A percentile compares a stretch with the other conserved stretches of the same genome.
Evolutionary conservation across 2,113 vertebrate genomes (phyloP).

Genomic region (Pleuronectes platessa): DNA sequence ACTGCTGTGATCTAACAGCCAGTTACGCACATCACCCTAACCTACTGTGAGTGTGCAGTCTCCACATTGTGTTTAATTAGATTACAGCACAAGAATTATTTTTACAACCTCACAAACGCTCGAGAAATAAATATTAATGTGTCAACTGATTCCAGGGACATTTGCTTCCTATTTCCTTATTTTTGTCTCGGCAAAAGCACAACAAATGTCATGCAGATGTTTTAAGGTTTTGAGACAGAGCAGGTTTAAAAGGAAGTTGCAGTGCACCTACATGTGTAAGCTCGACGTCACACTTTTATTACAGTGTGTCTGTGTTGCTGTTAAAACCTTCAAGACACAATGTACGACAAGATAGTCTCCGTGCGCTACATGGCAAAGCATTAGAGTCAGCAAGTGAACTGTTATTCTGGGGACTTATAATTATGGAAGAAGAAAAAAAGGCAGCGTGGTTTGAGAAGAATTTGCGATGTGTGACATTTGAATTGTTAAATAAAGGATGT

Average conservation of each 20-base stretch:
- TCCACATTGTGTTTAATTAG: neutral
- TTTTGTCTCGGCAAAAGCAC: neutral
- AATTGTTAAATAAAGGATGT: conserved; percentile 58
- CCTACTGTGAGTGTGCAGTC: neutral
- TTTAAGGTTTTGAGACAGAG: neutral
- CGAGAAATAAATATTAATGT: neutral
- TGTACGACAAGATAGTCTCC: neutral
- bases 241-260: neutral
- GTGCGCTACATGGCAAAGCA: conserved; percentile 11
- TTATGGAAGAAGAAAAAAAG: conserved; percentile 8
- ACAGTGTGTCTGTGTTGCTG: neutral
- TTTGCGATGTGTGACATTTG: conserved; percentile 27
- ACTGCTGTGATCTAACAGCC: conserved; percentile 12
- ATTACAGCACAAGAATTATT: conserved; percentile 1
- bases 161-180: neutral
- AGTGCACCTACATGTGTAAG: neutral
- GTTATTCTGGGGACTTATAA: conserved; percentile 20
- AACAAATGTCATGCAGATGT: neutral
- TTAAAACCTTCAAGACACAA: neutral
- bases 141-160: neutral
- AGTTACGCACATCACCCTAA: neutral
- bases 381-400: conserved; percentile 7
- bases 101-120: conserved; percentile 1
- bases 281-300: neutral
- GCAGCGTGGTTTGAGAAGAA: conserved; percentile 7